Evolutionary conservation across 53 echinoderm and acorn worm species (phyloP), one percentile per base, ranked within the genome.

Genomic region (Stichopus horrens): DNA sequence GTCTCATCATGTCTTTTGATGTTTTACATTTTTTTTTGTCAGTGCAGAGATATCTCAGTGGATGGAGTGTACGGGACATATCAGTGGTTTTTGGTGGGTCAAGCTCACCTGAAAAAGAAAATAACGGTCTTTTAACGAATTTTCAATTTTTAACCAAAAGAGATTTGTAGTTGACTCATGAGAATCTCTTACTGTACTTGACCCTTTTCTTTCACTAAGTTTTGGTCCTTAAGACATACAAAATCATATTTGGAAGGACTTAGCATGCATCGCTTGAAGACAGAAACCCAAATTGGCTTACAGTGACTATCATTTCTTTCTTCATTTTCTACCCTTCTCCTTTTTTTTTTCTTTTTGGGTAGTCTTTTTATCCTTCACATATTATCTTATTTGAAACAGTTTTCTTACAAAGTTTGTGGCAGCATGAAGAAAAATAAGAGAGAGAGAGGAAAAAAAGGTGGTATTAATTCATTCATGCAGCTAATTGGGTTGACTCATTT

Each of bases 401-500:
- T 63, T 63, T 63, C 16, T 63, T 9, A 10, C 63, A 10, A 71
- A 71, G 71, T 37, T 37, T 37, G 37, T 37, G 37, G 37, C 2
- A 37, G 37, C 37, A 37, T 37, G 0, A 37, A 37, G 37, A 2
- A 37, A 37, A 37, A 37, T 37, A 37, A n/a, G 52, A 75, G 52
- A 37, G 6, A 75, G 20, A 75, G 75, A 21, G 51, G 51, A 75
- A 75, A 52, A 75, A 75, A 66, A 75, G 52, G 23, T 75, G 23
- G 37, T 37, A 23, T 75, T 23, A 75, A 21, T 81, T 21, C 81
- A 81, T 20, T 81, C 81, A 81, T 21, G 55, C 81, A 81, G 19
- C 58, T 81, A 81, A 81, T 81, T 57, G 81, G 53, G 81, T 81
- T 81, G 81, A 81, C 81, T 81, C 81, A 81, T 81, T 10, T 58